Base-by-base conservation (phyloP, 2,888 invertebrate genomes). In the Macrosoma leucophasiata region DNA sequence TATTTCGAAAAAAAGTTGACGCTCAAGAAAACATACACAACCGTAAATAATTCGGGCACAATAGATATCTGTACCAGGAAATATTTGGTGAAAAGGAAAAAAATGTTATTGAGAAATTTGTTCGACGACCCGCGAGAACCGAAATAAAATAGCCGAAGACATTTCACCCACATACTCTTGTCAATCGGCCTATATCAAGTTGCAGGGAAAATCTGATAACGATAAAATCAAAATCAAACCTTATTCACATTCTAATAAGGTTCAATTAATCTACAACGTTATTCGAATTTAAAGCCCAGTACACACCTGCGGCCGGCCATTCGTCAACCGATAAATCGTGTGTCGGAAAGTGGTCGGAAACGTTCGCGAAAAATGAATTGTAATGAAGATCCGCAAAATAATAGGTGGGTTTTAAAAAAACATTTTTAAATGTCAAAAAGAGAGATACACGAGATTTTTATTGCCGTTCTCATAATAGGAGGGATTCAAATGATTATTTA, bases 111-210 rank as follows among this genome's bases (percentile, higher is more conserved):
- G n/a, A n/a, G n/a, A n/a, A n/a, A n/a, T n/a, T n/a, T n/a, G n/a
- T n/a, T n/a, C n/a, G n/a, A n/a, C n/a, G n/a, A n/a, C n/a, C n/a
- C n/a, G n/a, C n/a, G n/a, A n/a, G n/a, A n/a, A n/a, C n/a, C n/a
- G n/a, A n/a, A n/a, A n/a, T n/a, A n/a, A 35, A 35, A 35, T 21
- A 35, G 35, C 35, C 29, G 29, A 23, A 34, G 18, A 23, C 34
- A 24, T 29, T 29, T 24, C 27, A 35, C 43, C 46, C 46, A 40
- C 46, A 46, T 48, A 52, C 51, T 51, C 41, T 43, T 50, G 52
- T 55, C 54, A 52, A 50, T 52, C 42, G 49, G 24, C 40, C 50
- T 48, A 41, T 42, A 50, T 48, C 50, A 48, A 51, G 41, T 51
- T 50, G 50, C 47, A 43, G 45, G 50, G 27, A 23, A 23, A 36